Conservation (phyloP, 2,888 invertebrate species). For the Apotomis capreana region DNA sequence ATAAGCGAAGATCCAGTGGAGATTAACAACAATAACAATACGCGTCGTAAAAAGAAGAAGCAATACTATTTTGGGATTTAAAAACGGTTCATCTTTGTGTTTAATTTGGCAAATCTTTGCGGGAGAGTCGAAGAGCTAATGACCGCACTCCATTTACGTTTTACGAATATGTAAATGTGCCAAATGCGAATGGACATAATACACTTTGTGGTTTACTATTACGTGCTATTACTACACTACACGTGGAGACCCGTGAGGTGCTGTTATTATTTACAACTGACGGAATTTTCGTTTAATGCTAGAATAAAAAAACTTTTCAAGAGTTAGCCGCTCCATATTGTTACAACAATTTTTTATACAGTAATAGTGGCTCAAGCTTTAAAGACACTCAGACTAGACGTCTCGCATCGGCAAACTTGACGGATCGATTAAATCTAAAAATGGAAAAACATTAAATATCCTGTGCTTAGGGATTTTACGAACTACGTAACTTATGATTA, state of each 20-base stretch:
- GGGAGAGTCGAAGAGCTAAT: slow-evolving; percentile 65
- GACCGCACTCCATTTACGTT: slow-evolving; percentile 55
- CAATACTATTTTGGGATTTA: slow-evolving; percentile 17
- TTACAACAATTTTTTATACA: too few relatives aligned
- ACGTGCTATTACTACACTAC: not conserved
- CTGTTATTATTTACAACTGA: slow-evolving; percentile 17
- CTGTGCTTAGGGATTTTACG: too few relatives aligned
- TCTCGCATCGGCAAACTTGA: too few relatives aligned
- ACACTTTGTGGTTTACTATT: slow-evolving; percentile 10
- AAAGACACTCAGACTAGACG: too few relatives aligned
- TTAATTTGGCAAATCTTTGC: slow-evolving; percentile 54
- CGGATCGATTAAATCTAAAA: too few relatives aligned
- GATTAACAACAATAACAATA: slow-evolving; percentile 4
- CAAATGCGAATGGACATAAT: slow-evolving; percentile 5
- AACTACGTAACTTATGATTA: too few relatives aligned
- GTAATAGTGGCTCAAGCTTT: too few relatives aligned
- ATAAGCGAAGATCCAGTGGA: slow-evolving; percentile 1
- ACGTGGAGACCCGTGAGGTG: not conserved
- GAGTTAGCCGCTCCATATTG: too few relatives aligned
- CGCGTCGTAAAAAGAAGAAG: slow-evolving; percentile 11
- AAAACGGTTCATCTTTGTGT: slow-evolving; percentile 11
- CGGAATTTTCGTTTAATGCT: too few relatives aligned
- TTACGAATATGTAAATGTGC: slow-evolving; percentile 9
- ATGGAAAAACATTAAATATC: too few relatives aligned
- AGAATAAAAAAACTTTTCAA: too few relatives aligned